Evolutionary conservation across 2,113 vertebrate genomes (phyloP).

Genomic region (Leptocoma aspasia): DNA sequence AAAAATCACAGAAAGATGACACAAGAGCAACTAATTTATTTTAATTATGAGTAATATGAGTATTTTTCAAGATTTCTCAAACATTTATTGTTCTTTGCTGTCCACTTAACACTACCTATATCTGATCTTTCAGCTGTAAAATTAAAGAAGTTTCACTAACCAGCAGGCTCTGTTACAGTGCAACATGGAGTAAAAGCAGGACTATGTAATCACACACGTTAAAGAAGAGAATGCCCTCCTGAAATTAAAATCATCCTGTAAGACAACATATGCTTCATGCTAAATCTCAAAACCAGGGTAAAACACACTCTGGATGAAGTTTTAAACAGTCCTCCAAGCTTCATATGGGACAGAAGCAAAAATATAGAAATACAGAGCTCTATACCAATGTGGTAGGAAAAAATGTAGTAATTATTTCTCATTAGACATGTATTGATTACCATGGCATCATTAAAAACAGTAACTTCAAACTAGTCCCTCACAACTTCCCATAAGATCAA

Average conservation of each 20-base stretch:
- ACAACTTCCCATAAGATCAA: background rate
- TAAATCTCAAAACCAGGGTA: background rate
- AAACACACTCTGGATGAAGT: background rate
- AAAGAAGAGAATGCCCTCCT: background rate
- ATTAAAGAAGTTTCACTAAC: background rate
- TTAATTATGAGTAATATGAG: background rate
- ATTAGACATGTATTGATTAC: background rate
- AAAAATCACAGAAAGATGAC: background rate
- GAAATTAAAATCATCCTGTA: background rate
- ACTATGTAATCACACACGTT: background rate
- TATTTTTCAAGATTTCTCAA: background rate
- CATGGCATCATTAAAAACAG: background rate
- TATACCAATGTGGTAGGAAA: background rate
- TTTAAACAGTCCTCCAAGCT: background rate
- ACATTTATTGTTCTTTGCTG: background rate
- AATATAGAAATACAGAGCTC: background rate
- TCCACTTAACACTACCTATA: background rate
- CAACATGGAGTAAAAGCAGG: background rate
- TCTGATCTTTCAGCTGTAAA: background rate
- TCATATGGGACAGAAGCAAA: background rate
- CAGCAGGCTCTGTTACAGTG: background rate
- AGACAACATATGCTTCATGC: background rate
- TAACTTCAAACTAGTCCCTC: background rate
- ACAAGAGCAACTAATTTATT: background rate
- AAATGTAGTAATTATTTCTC: background rate